Base-by-base conservation (phyloP, 1,140 invertebrate genomes). In the Drosophila micromelanica region DNA sequence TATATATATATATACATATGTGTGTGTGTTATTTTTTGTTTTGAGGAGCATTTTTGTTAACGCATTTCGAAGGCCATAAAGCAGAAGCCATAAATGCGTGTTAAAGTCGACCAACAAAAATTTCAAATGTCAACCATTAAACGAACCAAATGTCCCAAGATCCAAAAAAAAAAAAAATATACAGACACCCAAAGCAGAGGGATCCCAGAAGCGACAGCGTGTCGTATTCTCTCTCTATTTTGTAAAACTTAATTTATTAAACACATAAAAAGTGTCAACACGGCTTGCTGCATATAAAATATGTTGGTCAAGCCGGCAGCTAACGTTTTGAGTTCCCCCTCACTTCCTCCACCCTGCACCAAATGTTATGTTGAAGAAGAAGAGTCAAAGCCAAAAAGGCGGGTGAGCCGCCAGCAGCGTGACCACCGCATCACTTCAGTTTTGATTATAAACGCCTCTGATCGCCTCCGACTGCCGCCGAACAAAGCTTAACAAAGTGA, bases 181-280 rank as follows among this genome's bases (percentile, higher is more conserved):
- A n/a, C n/a, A n/a, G 27, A 45, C 20, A n/a, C 15, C 7, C 15
- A 27, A 46, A 32, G 23, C n/a, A 9, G 23, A 13, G 43, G 30
- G 32, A 60, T 30, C 71, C 54, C 63, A 78, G 17, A 38, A 40
- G 20, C 45, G 49, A 59, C 64, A 67, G 54, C 45, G 35, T 51
- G 20, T 49, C 56, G 37, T 55, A 62, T 60, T 61, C 55, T 73
- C 20, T 23, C 63, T 85, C 74, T 86, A 86, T 86, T 86, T 86
- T 86, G 81, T 86, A 86, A 86, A 78, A 78, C 67, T 86, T 78
- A 75, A 86, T 86, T 87, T 87, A 87, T 87, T 80, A 81, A 84
- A 86, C 81, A 86, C 81, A 86, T 86, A 87, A 86, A 87, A 87
- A 86, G 81, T 86, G 81, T 86, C 81, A 86, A 86, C 81, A 86